phyloP scores from a whole-genome alignment of 2,797 vertebrate species.

The Adrianichthys oophorus region DNA sequence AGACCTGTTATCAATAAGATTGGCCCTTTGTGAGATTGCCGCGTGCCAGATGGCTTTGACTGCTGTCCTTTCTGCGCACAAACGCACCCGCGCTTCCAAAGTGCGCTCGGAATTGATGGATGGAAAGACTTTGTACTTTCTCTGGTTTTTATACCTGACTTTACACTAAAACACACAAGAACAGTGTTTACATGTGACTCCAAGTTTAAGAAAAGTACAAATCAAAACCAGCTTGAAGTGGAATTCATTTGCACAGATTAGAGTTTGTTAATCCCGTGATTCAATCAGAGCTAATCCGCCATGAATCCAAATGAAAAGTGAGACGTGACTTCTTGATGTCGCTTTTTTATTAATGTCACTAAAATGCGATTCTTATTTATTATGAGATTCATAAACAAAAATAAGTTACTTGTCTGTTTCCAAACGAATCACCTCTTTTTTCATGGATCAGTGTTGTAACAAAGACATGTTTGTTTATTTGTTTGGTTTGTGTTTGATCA shows the following conservation, averaged over 20 bases:
- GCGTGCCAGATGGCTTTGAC: conserved; percentile 10
- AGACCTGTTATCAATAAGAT: conserved; percentile 29
- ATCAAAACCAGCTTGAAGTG: conserved; percentile 13
- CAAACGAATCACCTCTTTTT: too few species aligned
- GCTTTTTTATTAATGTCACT: too few species aligned
- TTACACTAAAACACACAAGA: not conserved
- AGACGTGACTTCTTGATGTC: conserved; percentile 4
- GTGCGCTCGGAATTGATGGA: not conserved
- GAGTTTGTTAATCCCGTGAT: conserved; percentile 55
- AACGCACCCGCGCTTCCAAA: conserved; percentile 1
- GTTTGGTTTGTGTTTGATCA: too few species aligned
- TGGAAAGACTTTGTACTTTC: not conserved
- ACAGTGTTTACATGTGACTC: not conserved
- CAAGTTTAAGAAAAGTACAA: not conserved
- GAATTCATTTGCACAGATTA: conserved; percentile 49
- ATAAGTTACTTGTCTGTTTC: too few species aligned
- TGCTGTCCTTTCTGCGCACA: not conserved
- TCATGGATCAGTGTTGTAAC: too few species aligned
- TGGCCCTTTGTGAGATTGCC: conserved; percentile 6
- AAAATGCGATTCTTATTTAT: too few species aligned
- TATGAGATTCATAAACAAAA: too few species aligned
- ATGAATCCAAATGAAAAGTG: conserved; percentile 23
- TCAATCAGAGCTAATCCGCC: conserved; percentile 36
- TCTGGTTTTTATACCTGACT: not conserved
- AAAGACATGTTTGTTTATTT: too few species aligned